These are phyloP conservation scores for Astyanax mexicanus DNA, from an alignment of 2,797 vertebrate genomes.

Conservation along the genomic window DNA sequence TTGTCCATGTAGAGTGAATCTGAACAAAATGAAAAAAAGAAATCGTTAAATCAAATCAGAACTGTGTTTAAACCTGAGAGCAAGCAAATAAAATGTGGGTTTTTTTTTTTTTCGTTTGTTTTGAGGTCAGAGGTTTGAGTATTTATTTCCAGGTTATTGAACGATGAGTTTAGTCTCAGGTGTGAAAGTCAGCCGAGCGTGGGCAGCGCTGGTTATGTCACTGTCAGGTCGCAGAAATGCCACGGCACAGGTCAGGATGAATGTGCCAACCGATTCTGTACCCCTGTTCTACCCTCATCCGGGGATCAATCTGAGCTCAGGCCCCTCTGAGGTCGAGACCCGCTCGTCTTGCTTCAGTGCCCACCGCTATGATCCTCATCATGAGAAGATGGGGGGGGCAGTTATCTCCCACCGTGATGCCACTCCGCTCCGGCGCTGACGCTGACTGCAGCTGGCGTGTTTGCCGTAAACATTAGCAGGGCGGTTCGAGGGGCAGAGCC, in stretches of 20 bases:
- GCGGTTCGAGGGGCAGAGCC: constrained; percentile 52
- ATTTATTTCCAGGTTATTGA: not conserved
- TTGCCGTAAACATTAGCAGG: constrained; percentile 67
- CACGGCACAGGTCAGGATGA: not conserved
- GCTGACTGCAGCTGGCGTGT: constrained; percentile 64
- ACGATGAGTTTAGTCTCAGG: not conserved
- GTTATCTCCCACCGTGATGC: not conserved
- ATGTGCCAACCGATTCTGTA: not conserved
- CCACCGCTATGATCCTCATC: constrained; percentile 22
- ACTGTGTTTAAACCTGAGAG: too few species aligned
- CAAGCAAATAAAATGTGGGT: not conserved
- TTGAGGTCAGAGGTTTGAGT: not conserved
- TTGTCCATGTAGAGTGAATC: too few species aligned
- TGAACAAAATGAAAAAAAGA: too few species aligned
- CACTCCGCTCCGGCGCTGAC: constrained; percentile 24
- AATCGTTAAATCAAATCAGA: too few species aligned
- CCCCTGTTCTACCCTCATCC: not conserved
- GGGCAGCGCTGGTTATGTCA: constrained; percentile 14
- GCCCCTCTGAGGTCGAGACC: constrained; percentile 1
- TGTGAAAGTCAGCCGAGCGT: constrained; percentile 9
- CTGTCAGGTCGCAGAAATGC: not conserved
- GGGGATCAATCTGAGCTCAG: not conserved
- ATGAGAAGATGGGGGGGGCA: not conserved
- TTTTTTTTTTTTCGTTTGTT: too few species aligned
- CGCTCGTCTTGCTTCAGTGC: not conserved